Evolutionary conservation across 2,888 invertebrate genomes (phyloP).

Genomic region (Ophion ellenae): DNA sequence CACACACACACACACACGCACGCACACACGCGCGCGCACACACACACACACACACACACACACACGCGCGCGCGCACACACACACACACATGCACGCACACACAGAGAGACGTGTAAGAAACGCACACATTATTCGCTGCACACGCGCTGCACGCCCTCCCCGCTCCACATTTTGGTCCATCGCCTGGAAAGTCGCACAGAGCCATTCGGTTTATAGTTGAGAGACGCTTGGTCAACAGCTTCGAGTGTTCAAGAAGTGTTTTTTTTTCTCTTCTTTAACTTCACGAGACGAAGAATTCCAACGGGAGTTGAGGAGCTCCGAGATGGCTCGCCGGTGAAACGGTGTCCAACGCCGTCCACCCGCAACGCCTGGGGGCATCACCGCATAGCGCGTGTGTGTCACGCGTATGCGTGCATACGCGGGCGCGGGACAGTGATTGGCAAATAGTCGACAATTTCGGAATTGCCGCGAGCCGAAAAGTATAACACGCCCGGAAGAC

Average conservation of each 20-base stretch:
- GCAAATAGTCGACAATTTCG: conserved; percentile 24
- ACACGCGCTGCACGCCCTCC: conserved; percentile 7
- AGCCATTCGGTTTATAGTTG: conserved; percentile 30
- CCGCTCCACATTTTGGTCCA: conserved; percentile 3
- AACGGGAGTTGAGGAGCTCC: conserved; percentile 35
- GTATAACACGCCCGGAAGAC: background rate
- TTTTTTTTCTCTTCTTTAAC: conserved; percentile 2
- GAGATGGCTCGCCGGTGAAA: conserved; percentile 34
- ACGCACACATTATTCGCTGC: conserved; percentile 18
- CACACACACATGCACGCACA: background rate
- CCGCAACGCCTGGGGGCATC: conserved; percentile 22
- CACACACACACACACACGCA: no score
- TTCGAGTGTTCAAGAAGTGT: conserved; percentile 49
- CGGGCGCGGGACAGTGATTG: background rate
- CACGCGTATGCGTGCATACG: background rate
- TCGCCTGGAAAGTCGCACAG: conserved; percentile 26
- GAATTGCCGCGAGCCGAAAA: conserved; percentile 4
- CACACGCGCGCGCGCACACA: background rate
- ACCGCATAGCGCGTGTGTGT: background rate
- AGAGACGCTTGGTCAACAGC: conserved; percentile 43
- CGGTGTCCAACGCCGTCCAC: conserved; percentile 29
- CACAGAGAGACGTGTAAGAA: background rate
- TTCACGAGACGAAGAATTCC: conserved; percentile 14
- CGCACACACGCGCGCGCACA: no score
- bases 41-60: no score